Base-by-base conservation (phyloP, 2,113 vertebrate genomes). In the Hemiprocne comata region DNA sequence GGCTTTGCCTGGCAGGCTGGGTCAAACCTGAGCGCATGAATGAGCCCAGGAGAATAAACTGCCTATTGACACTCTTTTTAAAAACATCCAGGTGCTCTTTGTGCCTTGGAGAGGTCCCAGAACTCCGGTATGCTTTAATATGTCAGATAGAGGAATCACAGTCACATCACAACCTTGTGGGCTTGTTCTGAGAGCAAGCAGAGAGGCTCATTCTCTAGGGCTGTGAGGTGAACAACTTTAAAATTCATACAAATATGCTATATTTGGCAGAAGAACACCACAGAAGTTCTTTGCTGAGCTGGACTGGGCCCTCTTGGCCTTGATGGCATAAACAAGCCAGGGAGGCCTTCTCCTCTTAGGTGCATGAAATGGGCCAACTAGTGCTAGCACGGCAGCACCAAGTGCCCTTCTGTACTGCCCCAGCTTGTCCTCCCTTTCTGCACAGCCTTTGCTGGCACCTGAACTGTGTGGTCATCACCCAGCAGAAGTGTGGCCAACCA, bases 11-110 rank as follows among this genome's bases (percentile, higher is more conserved):
- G 1, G n/a, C 38, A 86, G 55, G 53, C 65, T 93, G 54, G n/a
- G 72, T 75, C 72, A 73, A 86, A 94, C 51, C 69, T 51, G 31
- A 80, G 29, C 50, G 78, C n/a, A 75, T 46, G 61, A 81, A 89
- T 75, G 61, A 92, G 29, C 50, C 46, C 40, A 34, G 33, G 36
- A 82, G 54, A 94, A 94, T 73, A 83, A 96, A 76, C n/a, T 91
- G 70, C 33, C 53, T 83, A 51, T 71, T 93, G 65, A 86, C 61
- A 74, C 26, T 84, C 55, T 38, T 80, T 92, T 86, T 48, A 93
- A 89, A 71, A 84, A 78, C 24, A 90, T 84, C 33, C 76, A 92
- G 48, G 31, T 93, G 40, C 26, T 71, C 13, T 48, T 86, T 80
- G 7, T 58, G 44, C 44, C 50, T 95, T 86, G 53, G 83, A 94